A percentile compares a stretch with the other conserved stretches of the same genome.
phyloP scores from a whole-genome alignment of 1,140 invertebrate genomes.

The Schlechtendalia chinensis region DNA sequence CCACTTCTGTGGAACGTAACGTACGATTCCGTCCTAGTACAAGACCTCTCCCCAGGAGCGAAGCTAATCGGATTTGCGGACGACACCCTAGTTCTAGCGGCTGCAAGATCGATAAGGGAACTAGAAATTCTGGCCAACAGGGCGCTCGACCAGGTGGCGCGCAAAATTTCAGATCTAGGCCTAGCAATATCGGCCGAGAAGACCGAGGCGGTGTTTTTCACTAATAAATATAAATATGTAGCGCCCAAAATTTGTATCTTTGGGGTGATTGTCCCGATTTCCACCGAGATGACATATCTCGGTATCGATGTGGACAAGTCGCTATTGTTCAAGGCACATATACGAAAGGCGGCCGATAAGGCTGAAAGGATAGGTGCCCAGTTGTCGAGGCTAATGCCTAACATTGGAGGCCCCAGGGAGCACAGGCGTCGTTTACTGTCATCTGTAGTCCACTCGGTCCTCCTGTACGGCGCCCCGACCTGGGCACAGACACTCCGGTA shows the following conservation, averaged over 20 bases:
- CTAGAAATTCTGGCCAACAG: background rate
- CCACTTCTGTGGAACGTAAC: background rate
- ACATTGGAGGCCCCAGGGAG: background rate
- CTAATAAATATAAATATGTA: background rate
- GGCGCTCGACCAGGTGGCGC: background rate
- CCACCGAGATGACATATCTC: background rate
- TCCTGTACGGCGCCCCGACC: background rate
- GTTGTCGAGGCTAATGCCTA: background rate
- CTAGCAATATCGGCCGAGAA: background rate
- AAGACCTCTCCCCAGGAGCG: background rate
- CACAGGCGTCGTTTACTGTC: background rate
- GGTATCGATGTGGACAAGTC: background rate
- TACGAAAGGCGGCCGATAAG: background rate
- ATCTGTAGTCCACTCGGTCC: background rate
- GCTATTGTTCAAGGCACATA: background rate
- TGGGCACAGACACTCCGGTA: background rate
- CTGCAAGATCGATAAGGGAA: rapidly evolving
- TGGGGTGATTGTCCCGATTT: background rate
- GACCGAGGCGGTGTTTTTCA: background rate
- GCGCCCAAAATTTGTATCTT: background rate
- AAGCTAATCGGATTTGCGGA: background rate
- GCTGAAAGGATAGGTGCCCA: no score
- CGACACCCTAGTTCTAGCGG: background rate
- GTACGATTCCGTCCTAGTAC: background rate
- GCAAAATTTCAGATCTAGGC: background rate